Conservation (phyloP, 2,888 invertebrate genomes). For the Syritta pipiens region DNA sequence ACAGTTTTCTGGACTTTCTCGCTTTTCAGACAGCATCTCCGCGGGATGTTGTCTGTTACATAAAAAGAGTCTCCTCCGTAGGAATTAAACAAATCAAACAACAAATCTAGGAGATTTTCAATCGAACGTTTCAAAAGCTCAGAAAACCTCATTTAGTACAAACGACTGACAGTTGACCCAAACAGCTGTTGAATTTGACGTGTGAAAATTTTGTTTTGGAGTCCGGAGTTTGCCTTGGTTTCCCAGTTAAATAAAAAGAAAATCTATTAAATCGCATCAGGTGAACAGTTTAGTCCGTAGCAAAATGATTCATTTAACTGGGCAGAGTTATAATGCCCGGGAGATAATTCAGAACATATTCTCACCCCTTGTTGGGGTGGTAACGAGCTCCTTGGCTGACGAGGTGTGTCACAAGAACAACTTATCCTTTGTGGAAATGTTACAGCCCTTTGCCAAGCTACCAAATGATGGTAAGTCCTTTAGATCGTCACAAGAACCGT, state of each 20-base stretch:
- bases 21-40: too few species aligned
- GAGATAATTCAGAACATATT: conserved; percentile 95
- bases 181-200: conserved; percentile 55
- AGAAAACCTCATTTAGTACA: conserved; percentile 39
- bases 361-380: conserved; percentile 92
- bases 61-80: too few species aligned
- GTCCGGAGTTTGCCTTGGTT: background rate
- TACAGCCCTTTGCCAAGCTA: conserved; percentile 92
- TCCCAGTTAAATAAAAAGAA: background rate
- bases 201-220: conserved; percentile 43
- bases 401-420: conserved; percentile 93
- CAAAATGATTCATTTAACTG: conserved; percentile 80
- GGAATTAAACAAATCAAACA: background rate
- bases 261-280: too few species aligned
- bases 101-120: too few species aligned
- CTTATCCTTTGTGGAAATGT: conserved; percentile 91
- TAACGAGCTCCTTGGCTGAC: conserved; percentile 91
- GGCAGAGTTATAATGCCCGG: conserved; percentile 85
- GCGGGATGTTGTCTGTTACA: too few species aligned
- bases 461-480: conserved; percentile 86
- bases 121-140: conserved; percentile 22
- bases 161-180: background rate
- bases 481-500: too few species aligned
- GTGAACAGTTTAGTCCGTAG: background rate
- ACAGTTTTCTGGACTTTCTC: too few species aligned